Evolutionary conservation across 2,797 vertebrate genomes (phyloP), one percentile per base, ranked within the genome.

Genomic region (Hippocampus kuda): DNA sequence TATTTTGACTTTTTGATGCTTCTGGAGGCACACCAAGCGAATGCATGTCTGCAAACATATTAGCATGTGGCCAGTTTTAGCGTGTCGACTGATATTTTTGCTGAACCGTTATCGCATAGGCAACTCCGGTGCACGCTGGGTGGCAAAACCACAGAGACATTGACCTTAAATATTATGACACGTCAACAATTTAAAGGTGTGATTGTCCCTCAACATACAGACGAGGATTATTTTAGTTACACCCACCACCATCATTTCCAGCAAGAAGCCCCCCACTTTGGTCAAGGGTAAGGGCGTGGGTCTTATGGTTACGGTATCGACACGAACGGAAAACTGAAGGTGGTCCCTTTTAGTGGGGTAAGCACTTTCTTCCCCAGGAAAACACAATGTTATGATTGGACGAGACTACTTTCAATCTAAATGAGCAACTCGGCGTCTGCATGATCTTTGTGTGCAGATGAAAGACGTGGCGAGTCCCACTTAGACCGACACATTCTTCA

Each of bases 141-240:
- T 65, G 63, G 63, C 20, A 27, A 65, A 65, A 65, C 44, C 48
- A 27, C 63, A 27, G 15, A 48, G 12, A 48, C 44, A 12, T 64
- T 24, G 12, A 49, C 44, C n/a, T 64, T 16, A 46, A 64, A 64
- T 46, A 44, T 64, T 41, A 64, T 1, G 62, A 64, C 62, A 64
- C 13, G 24, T 11, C 27, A 48, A 65, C 44, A 49, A 61, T 61
- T 61, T 48, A 48, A 65, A 65, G 63, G 4, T 49, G 44, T 65
- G 42, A 65, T 65, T 20, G 63, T 65, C n/a, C 41, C 44, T 48
- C 63, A 65, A 48, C 16, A 16, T 65, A 30, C 24, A 48, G 63
- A 65, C 18, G 12, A 65, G 16, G 63, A 65, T 24, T 27, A 48
- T 65, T 65, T 65, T 18, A 48, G 44, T 49, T 48, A 27, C 44